Conservation (phyloP, 2,113 vertebrate species). For the Trematomus loennbergii region DNA sequence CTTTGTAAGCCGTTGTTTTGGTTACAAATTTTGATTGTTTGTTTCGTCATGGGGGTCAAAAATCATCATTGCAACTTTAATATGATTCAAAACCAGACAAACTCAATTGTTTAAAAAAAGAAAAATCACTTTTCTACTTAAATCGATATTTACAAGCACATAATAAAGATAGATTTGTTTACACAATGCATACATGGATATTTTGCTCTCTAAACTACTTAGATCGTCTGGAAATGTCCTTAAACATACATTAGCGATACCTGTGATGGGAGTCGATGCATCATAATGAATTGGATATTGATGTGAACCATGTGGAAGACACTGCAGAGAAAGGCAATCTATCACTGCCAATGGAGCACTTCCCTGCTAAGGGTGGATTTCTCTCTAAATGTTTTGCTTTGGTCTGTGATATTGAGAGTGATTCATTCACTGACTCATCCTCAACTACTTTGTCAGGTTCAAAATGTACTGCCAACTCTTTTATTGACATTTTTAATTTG, state of each 20-base stretch:
- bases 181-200: background rate
- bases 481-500: conserved; percentile 63
- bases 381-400: conserved; percentile 60
- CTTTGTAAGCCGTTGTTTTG: too few relatives aligned
- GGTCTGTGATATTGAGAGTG: conserved; percentile 62
- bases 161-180: background rate
- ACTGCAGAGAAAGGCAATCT: conserved; percentile 52
- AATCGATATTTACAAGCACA: background rate
- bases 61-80: background rate
- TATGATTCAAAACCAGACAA: background rate
- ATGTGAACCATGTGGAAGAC: conserved; percentile 66
- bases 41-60: background rate
- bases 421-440: conserved; percentile 73
- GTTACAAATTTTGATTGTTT: too few relatives aligned
- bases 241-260: conserved; percentile 43
- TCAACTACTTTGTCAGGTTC: conserved; percentile 70
- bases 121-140: too few relatives aligned
- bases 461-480: conserved; percentile 69
- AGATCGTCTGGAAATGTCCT: conserved; percentile 26
- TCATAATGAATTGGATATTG: conserved; percentile 71
- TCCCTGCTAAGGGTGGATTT: conserved; percentile 44
- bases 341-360: conserved; percentile 62
- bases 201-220: conserved; percentile 5
- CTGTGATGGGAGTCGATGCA: conserved; percentile 48
- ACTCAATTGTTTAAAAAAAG: too few relatives aligned